Conservation (phyloP, 2,113 vertebrate genomes). For the Cochlearius cochlearius region DNA sequence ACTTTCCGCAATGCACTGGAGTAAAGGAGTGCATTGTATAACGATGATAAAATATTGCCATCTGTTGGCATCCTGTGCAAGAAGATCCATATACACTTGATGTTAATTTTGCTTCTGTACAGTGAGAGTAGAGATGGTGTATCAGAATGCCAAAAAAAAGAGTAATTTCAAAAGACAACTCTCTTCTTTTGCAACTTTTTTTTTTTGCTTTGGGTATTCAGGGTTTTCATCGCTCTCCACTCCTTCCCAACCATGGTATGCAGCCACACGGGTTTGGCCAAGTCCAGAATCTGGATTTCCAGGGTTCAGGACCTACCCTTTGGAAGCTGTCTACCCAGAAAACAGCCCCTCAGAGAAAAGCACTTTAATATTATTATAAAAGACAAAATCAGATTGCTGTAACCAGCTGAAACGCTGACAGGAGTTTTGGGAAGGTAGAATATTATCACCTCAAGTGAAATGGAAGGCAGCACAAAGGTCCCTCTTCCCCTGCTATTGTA, state of each 20-base stretch:
- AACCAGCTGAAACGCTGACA: neutral
- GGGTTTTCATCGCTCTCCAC: neutral
- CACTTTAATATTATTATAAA: neutral
- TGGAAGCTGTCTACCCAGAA: neutral
- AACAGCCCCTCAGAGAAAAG: neutral
- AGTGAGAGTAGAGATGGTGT: neutral
- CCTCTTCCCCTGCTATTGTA: neutral
- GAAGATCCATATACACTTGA: neutral
- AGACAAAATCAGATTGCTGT: neutral
- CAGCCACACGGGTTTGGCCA: neutral
- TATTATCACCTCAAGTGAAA: neutral
- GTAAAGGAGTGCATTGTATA: neutral
- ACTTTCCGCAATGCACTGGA: neutral
- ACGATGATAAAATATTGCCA: constrained; percentile 76
- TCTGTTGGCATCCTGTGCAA: constrained; percentile 73
- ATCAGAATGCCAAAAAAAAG: neutral
- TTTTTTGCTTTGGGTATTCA: neutral
- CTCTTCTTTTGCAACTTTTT: neutral
- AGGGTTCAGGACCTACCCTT: neutral
- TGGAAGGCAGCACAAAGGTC: neutral
- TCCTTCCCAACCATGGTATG: neutral
- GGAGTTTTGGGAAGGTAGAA: neutral
- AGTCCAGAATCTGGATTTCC: neutral
- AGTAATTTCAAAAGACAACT: neutral
- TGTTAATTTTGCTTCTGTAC: neutral